Evolutionary conservation across 2,113 vertebrate genomes (phyloP).

Genomic region (Hydrochoerus hydrochaeris): DNA sequence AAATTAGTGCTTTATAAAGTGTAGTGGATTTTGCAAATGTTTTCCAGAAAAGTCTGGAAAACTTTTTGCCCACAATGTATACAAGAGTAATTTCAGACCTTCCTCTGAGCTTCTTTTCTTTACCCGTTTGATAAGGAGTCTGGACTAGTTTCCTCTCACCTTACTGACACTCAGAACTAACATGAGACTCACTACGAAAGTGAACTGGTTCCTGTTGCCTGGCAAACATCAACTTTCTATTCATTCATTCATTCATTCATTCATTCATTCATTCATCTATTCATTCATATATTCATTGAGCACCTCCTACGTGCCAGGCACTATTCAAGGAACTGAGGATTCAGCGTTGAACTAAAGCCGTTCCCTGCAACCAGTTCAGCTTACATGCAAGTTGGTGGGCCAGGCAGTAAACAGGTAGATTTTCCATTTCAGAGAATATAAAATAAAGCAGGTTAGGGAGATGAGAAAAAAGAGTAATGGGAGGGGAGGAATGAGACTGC

Average conservation of each 20-base stretch:
- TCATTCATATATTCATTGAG: not conserved
- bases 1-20: constrained; percentile 30
- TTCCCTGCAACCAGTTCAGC: not conserved
- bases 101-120: not conserved
- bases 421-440: not conserved
- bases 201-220: not conserved
- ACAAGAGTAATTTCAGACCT: not conserved
- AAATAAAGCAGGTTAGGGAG: not conserved
- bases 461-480: not conserved
- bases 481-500: not conserved
- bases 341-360: not conserved
- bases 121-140: not conserved
- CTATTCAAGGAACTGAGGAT: not conserved
- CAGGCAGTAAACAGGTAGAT: not conserved
- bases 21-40: not conserved
- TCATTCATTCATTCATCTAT: not conserved
- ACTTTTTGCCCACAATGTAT: not conserved
- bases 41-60: not conserved
- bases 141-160: not conserved
- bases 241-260: not conserved
- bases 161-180: not conserved
- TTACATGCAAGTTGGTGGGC: not conserved
- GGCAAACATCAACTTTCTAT: not conserved
- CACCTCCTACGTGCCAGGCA: not conserved
- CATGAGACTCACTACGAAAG: not conserved